These are phyloP conservation scores for Pristiophorus japonicus DNA, from an alignment of 2,113 vertebrate species.

Conservation along the genomic window DNA sequence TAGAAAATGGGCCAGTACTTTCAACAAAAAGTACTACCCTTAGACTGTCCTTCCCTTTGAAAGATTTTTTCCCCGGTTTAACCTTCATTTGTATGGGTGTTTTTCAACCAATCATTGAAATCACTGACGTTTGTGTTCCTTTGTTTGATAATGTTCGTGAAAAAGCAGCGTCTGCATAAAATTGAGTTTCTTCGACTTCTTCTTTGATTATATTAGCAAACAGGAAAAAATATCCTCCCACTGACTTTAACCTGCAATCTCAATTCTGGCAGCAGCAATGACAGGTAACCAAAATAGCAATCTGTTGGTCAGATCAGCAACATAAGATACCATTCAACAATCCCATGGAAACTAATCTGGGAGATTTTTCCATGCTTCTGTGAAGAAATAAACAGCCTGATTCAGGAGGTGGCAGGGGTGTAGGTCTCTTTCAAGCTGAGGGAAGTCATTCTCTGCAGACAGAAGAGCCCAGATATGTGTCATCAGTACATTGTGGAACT, in stretches of 20 bases:
- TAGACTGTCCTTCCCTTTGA: not conserved
- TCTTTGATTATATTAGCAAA: not conserved
- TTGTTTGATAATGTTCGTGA: not conserved
- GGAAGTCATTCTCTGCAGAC: not conserved
- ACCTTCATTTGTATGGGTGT: not conserved
- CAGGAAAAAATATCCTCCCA: not conserved
- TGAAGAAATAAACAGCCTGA: not conserved
- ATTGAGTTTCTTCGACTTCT: not conserved
- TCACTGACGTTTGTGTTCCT: not conserved
- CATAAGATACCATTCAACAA: not conserved
- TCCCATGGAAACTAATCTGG: not conserved
- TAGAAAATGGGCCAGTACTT: not conserved
- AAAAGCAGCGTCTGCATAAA: not conserved
- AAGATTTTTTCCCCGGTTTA: not conserved
- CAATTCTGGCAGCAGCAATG: not conserved
- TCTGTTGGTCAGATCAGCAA: not conserved
- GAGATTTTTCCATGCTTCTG: not conserved
- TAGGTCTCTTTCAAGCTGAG: not conserved
- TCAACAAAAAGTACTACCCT: not conserved
- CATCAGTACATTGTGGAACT: not conserved
- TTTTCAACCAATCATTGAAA: not conserved
- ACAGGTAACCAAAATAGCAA: not conserved
- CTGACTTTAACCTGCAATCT: not conserved
- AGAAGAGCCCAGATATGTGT: not conserved
- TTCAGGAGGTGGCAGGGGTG: not conserved